A percentile compares a stretch with the other conserved stretches of the same genome.
These are phyloP conservation scores for Drosophila trichaetosa DNA, from an alignment of 2,888 invertebrate species.

Conservation along the genomic window DNA sequence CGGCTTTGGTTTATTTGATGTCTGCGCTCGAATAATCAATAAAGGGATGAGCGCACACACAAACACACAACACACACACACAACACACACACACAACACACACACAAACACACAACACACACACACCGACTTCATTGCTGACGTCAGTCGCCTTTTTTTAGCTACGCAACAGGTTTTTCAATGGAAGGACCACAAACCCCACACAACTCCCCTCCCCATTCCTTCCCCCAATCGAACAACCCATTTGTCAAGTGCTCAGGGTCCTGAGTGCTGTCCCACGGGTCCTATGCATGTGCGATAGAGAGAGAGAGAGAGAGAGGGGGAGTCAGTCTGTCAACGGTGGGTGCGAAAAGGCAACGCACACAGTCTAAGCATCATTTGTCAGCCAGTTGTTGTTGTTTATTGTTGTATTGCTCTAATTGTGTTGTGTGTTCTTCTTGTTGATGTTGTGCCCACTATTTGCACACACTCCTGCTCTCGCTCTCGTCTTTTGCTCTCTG, in stretches of 20 bases:
- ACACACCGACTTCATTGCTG: slow-evolving; percentile 43
- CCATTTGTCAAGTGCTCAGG: slow-evolving; percentile 10
- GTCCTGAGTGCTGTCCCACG: slow-evolving; percentile 27
- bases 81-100: not conserved
- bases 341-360: not conserved
- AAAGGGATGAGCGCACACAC: slow-evolving; percentile 19
- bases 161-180: slow-evolving; percentile 65
- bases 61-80: slow-evolving; percentile 7
- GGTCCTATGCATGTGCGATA: slow-evolving; percentile 58
- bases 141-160: slow-evolving; percentile 56
- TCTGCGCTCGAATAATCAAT: slow-evolving; percentile 39
- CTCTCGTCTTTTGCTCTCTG: not conserved
- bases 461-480: not conserved
- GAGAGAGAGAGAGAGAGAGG: not conserved
- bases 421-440: slow-evolving; percentile 23
- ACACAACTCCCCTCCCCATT: not conserved
- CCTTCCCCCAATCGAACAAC: not conserved
- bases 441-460: slow-evolving; percentile 19
- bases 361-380: slow-evolving; percentile 32
- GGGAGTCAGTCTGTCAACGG: not conserved
- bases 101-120: slow-evolving; percentile 7
- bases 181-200: slow-evolving; percentile 3
- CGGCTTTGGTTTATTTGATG: slow-evolving; percentile 3
- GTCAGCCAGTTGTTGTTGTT: slow-evolving; percentile 35
- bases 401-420: slow-evolving; percentile 24